phyloP scores from a whole-genome alignment of 37 sponge, comb jelly and placozoan species.

The Eunapius fragilis region DNA sequence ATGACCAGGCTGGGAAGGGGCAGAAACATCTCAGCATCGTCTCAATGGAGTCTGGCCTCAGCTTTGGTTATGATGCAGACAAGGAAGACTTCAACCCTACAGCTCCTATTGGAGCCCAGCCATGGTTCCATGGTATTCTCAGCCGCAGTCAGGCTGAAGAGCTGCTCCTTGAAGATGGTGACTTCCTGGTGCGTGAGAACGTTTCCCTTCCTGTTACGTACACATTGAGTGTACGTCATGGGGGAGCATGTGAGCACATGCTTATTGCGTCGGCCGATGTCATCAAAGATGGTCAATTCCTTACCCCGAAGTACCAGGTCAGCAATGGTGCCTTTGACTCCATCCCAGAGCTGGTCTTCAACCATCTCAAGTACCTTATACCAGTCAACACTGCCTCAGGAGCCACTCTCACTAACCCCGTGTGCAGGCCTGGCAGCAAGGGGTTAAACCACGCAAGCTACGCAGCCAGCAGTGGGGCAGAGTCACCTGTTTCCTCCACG shows the following conservation, averaged over 20 bases:
- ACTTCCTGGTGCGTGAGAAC: conserved; percentile 83
- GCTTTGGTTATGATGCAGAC: conserved; percentile 76
- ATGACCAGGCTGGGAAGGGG: neutral
- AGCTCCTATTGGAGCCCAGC: conserved; percentile 53
- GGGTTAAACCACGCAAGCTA: neutral
- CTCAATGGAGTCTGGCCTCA: conserved; percentile 79
- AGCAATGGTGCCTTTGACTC: conserved; percentile 77
- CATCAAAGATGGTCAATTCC: neutral
- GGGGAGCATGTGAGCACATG: conserved; percentile 43
- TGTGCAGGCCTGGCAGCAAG: conserved; percentile 28
- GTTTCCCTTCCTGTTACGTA: conserved; percentile 32
- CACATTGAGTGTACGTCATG: conserved; percentile 57
- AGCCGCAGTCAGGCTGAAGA: conserved; percentile 42
- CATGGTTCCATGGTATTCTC: conserved; percentile 86
- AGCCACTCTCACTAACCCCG: conserved; percentile 48
- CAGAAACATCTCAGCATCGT: conserved; percentile 61
- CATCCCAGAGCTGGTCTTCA: conserved; percentile 75
- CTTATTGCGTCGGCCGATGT: conserved; percentile 58
- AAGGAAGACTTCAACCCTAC: conserved; percentile 50
- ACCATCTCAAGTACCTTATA: conserved; percentile 75
- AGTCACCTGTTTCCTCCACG: neutral
- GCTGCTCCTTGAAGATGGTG: conserved; percentile 74
- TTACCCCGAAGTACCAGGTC: conserved; percentile 66
- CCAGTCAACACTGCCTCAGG: conserved; percentile 48
- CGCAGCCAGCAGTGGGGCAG: neutral